Evolutionary conservation across 2,113 vertebrate species (phyloP).

Genomic region (Cyprinus carpio): DNA sequence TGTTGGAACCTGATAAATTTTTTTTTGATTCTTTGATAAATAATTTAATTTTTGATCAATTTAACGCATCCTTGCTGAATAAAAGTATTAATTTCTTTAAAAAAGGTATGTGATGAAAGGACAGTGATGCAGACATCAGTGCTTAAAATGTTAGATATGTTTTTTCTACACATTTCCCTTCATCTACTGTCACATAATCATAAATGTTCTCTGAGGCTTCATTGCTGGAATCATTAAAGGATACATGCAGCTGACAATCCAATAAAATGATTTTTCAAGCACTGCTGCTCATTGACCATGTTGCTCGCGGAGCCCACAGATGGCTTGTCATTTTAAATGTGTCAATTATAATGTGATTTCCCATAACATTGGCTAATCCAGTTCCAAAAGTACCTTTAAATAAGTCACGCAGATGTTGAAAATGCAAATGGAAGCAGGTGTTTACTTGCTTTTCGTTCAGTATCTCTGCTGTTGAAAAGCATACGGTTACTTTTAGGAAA

Average conservation of each 20-base stretch:
- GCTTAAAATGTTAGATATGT: neutral
- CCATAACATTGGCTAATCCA: constrained; percentile 45
- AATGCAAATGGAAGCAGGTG: constrained; percentile 30
- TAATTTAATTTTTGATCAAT: neutral
- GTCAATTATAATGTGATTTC: constrained; percentile 42
- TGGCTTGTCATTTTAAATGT: constrained; percentile 43
- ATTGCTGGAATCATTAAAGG: constrained; percentile 32
- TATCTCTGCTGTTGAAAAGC: constrained; percentile 5
- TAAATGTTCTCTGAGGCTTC: constrained; percentile 11
- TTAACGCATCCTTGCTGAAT: neutral
- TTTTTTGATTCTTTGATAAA: neutral
- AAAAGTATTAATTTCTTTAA: neutral
- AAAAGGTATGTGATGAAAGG: neutral
- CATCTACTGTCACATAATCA: constrained; percentile 14
- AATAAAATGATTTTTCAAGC: constrained; percentile 37
- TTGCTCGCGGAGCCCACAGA: constrained; percentile 34
- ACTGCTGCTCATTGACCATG: constrained; percentile 36
- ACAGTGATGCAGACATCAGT: neutral
- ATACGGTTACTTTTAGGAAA: neutral
- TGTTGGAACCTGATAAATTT: neutral
- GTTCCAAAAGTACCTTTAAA: constrained; percentile 38
- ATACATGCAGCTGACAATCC: constrained; percentile 35
- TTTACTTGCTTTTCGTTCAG: constrained; percentile 6
- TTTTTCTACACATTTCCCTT: neutral
- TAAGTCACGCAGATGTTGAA: constrained; percentile 36